A percentile compares a stretch with the other conserved stretches of the same genome.
phyloP scores from a whole-genome alignment of 1,140 invertebrate species.

The Oncopodura yosiiana region DNA sequence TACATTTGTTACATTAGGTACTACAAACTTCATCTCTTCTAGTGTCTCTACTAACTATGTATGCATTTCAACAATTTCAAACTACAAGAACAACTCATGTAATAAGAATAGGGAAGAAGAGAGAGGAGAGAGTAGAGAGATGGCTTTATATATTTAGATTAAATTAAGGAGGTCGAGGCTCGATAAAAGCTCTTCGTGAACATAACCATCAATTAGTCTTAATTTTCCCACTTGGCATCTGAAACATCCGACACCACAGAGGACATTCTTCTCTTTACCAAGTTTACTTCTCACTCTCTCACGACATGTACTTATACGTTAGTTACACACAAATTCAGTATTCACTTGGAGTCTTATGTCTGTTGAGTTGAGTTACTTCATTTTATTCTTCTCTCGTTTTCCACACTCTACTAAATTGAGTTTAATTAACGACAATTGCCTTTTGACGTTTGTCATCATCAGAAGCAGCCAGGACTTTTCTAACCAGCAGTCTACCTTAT shows the following conservation, averaged over 20 bases:
- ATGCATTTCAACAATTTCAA: neutral
- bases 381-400: no score
- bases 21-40: neutral
- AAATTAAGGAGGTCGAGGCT: conserved; percentile 32
- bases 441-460: conserved; percentile 32
- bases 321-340: no score
- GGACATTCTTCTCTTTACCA: conserved; percentile 12
- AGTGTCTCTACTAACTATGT: neutral
- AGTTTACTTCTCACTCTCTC: no score
- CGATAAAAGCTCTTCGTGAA: conserved; percentile 35
- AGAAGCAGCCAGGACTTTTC: no score
- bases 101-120: conserved; percentile 1
- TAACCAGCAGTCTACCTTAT: no score
- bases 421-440: conserved; percentile 36
- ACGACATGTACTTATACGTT: no score
- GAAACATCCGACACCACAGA: conserved; percentile 25
- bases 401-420: conserved; percentile 35
- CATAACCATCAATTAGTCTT: conserved; percentile 36
- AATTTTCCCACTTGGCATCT: conserved; percentile 34
- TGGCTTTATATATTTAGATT: conserved; percentile 34
- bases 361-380: no score
- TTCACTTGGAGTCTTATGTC: no score
- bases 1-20: neutral
- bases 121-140: conserved; percentile 9
- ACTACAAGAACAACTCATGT: neutral